Base-by-base conservation (phyloP, 2,888 invertebrate species). In the Eupithecia vulgata region DNA sequence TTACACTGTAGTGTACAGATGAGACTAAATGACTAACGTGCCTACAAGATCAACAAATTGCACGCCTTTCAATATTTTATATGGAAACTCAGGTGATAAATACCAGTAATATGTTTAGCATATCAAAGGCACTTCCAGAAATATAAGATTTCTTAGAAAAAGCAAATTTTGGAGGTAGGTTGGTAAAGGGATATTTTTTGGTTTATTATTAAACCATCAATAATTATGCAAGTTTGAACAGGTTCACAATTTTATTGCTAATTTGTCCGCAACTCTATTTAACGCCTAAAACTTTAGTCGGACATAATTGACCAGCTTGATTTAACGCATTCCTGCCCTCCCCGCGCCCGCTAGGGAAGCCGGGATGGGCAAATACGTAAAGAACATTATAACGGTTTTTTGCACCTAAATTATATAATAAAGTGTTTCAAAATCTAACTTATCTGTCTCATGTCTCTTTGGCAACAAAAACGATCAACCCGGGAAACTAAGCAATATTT, bases 401-500 rank as follows among this genome's bases (percentile, higher is more conserved):
- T 0, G 8, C 15, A 17, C 30, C 17, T 5, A n/a, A 17, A 62
- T 7, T 34, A 5, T 3, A n/a, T 8, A 37, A 37, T 15, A 17
- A 0, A 40, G n/a, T 4, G 0, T n/a, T 21, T 21, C 65, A 65
- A 62, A 64, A 62, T 40, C 17, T 21, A 37, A 15, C 34, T 35
- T 73, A 73, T 82, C 83, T 82, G 79, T 74, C 6, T 15, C 0
- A 34, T 52, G 30, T 69, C 34, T 78, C 76, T 76, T 73, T 76
- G 76, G 15, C 71, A 5, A 65, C 34, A 70, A 75, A 75, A 75
- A 67, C 71, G 15, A 21, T 52, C 70, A 71, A 74, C 79, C 78
- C 79, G 79, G 82, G 85, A 89, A 90, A 89, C 87, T 84, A 79
- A 81, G 85, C 87, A 84, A 93, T 93, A 88, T 87, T 91, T 92